These are phyloP conservation scores for Muraenolepis orangiensis DNA, from an alignment of 2,797 vertebrate species.

Conservation along the genomic window DNA sequence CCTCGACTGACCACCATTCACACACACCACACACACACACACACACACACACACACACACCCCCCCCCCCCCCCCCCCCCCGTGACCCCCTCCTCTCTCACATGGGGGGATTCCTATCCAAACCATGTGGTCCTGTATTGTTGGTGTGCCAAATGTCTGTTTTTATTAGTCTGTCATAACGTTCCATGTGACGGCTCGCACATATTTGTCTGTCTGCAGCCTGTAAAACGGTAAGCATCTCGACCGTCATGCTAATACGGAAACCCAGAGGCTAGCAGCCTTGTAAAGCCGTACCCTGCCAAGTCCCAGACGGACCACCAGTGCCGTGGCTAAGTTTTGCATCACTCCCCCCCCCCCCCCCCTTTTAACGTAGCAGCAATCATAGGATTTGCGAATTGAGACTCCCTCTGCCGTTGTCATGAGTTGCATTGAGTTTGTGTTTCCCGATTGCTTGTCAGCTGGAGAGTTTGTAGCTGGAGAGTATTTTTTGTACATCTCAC, in stretches of 20 bases:
- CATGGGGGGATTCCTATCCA: neutral
- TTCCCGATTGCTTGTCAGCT: neutral
- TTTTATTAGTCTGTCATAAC: conserved; percentile 30
- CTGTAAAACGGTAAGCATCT: conserved; percentile 30
- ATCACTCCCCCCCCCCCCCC: neutral
- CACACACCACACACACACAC: neutral
- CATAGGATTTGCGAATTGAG: conserved; percentile 1
- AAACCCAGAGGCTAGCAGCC: conserved; percentile 7
- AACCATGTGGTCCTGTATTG: neutral
- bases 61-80: neutral
- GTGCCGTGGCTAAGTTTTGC: neutral
- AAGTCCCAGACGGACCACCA: neutral
- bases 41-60: neutral
- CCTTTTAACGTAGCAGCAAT: neutral
- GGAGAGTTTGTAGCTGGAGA: no score
- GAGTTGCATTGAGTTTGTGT: neutral
- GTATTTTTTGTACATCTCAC: neutral
- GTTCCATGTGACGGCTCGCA: conserved; percentile 23
- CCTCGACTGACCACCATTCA: neutral
- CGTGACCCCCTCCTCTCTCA: neutral
- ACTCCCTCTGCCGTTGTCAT: neutral
- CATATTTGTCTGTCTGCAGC: conserved; percentile 45
- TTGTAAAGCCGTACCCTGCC: neutral
- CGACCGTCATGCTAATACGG: conserved; percentile 19
- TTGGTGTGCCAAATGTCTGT: conserved; percentile 24